Percentiles rank a stretch among this genome's conserved stretches.
Conservation (phyloP, 2,113 vertebrate species). For the Leptosomus discolor region DNA sequence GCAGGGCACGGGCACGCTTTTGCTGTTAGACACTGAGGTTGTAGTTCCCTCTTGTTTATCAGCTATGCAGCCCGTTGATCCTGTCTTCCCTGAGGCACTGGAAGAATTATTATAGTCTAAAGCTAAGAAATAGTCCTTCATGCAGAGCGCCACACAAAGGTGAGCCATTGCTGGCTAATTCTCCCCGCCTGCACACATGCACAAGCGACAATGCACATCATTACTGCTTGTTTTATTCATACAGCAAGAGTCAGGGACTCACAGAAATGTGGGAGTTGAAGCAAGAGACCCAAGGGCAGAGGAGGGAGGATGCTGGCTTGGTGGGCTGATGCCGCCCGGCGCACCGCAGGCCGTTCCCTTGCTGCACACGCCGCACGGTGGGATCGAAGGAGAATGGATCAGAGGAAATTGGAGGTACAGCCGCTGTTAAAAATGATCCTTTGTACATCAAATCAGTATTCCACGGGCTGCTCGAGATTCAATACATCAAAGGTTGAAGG, state of each 20-base stretch:
- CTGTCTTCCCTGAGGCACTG: not conserved
- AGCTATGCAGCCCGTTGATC: not conserved
- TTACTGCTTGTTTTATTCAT: not conserved
- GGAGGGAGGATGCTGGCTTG: not conserved
- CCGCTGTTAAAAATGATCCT: slow-evolving; percentile 57
- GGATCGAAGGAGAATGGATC: not conserved
- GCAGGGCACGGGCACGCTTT: accelerated
- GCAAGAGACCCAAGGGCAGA: not conserved
- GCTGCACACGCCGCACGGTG: accelerated
- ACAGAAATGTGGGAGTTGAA: not conserved
- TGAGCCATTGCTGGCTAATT: not conserved
- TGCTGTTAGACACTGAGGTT: not conserved
- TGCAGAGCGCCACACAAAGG: not conserved
- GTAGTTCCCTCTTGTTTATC: not conserved
- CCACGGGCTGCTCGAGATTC: slow-evolving; percentile 53
- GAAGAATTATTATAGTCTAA: not conserved
- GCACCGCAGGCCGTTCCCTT: accelerated
- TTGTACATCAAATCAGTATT: slow-evolving; percentile 72
- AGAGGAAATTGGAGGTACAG: not conserved
- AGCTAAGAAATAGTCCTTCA: not conserved
- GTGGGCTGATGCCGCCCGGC: accelerated
- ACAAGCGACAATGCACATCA: not conserved
- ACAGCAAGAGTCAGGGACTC: not conserved
- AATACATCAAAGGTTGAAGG: slow-evolving; percentile 80
- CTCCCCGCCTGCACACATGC: accelerated